Evolutionary conservation across 2,888 invertebrate genomes (phyloP).

Genomic region (Netelia inedita): DNA sequence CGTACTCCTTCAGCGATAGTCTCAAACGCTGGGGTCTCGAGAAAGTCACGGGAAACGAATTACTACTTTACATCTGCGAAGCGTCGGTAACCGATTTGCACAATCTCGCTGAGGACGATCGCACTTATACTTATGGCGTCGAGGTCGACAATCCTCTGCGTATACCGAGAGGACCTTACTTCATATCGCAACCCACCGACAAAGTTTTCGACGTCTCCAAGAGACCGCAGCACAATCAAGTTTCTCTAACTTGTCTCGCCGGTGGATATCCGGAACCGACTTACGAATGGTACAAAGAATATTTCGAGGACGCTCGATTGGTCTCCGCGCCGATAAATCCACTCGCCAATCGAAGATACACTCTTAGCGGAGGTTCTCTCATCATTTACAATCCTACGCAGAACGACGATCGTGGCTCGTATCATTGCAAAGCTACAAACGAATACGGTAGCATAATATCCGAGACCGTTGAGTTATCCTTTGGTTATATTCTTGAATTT

Average conservation of each 20-base stretch:
- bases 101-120: constrained; percentile 90
- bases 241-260: constrained; percentile 92
- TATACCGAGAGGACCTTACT: constrained; percentile 95
- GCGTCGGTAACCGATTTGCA: constrained; percentile 91
- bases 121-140: constrained; percentile 94
- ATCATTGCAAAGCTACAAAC: constrained; percentile 97
- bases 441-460: constrained; percentile 95
- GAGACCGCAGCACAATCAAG: constrained; percentile 90
- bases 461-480: constrained; percentile 94
- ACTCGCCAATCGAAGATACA: constrained; percentile 90
- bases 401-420: constrained; percentile 93
- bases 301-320: constrained; percentile 92
- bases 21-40: constrained; percentile 94
- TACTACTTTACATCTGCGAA: constrained; percentile 95
- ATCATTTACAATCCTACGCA: constrained; percentile 93
- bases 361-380: constrained; percentile 95
- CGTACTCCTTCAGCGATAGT: constrained; percentile 88
- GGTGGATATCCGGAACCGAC: constrained; percentile 95
- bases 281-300: constrained; percentile 96
- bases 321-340: constrained; percentile 92
- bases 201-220: constrained; percentile 93
- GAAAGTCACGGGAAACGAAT: constrained; percentile 92
- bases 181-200: constrained; percentile 93
- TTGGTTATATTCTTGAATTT: constrained; percentile 96
- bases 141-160: constrained; percentile 92